Percentiles rank a stretch among this genome's conserved stretches.
Conservation (phyloP, 1,140 invertebrate species). For the Heterodera schachtii region DNA sequence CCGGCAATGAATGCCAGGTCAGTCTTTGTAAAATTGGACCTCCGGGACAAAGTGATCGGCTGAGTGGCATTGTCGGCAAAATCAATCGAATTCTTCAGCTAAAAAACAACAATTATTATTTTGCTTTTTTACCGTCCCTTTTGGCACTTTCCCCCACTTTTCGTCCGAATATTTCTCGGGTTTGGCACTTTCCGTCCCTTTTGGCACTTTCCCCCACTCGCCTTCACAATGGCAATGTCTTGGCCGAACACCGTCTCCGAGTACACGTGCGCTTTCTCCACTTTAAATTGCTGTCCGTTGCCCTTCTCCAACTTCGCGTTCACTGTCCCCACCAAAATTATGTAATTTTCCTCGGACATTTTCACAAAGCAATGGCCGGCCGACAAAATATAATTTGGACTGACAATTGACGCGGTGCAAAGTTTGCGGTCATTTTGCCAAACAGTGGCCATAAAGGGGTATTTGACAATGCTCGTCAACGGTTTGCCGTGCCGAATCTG, state of each 20-base stretch:
- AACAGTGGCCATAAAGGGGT: conserved; percentile 20
- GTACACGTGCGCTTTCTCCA: conserved; percentile 8
- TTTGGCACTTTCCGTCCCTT: neutral
- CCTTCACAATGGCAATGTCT: conserved; percentile 17
- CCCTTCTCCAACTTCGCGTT: conserved; percentile 7
- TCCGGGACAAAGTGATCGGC: conserved; percentile 16
- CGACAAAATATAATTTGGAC: conserved; percentile 7
- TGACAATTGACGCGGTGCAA: conserved; percentile 17
- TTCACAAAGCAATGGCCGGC: conserved; percentile 25
- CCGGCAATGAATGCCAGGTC: conserved; percentile 18
- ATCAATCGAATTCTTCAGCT: neutral
- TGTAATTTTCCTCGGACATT: conserved; percentile 2
- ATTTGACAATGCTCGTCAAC: neutral
- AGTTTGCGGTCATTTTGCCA: conserved; percentile 17
- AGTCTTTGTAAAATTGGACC: conserved; percentile 11
- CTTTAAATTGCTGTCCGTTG: conserved; percentile 1
- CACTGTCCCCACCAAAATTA: conserved; percentile 14
- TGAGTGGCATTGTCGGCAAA: conserved; percentile 4
- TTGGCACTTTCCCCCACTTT: no score
- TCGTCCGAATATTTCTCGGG: no score
- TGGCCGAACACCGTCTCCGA: conserved; percentile 22
- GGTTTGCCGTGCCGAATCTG: conserved; percentile 6
- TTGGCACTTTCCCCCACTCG: neutral
- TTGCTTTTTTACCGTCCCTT: no score
- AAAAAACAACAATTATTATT: neutral